A percentile compares a stretch with the other conserved stretches of the same genome.
phyloP scores from a whole-genome alignment of 2,888 invertebrate species.

The Tetheella fluctuosa region DNA sequence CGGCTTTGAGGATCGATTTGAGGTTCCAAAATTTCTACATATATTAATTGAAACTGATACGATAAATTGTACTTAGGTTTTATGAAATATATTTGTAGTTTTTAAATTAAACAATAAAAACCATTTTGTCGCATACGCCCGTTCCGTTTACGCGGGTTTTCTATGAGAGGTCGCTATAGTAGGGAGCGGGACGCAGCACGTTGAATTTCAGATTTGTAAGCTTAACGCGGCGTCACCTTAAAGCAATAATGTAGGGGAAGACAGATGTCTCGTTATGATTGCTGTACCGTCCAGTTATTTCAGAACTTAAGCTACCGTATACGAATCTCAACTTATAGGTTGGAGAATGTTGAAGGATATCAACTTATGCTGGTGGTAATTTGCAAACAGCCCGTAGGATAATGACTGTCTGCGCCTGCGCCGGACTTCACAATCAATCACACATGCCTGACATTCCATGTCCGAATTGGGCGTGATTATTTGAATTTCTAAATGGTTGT shows the following conservation, averaged over 20 bases:
- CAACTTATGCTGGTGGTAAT: slow-evolving; percentile 7
- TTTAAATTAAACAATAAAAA: too few relatives aligned
- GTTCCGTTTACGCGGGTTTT: too few relatives aligned
- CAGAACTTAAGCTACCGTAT: background rate
- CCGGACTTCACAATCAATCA: slow-evolving; percentile 22
- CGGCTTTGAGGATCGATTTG: too few relatives aligned
- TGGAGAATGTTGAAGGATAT: background rate
- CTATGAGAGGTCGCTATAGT: too few relatives aligned
- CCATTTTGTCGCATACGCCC: too few relatives aligned
- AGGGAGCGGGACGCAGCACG: too few relatives aligned
- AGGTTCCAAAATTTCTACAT: too few relatives aligned
- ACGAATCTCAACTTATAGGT: background rate
- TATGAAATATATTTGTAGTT: too few relatives aligned
- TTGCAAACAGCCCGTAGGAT: slow-evolving; percentile 23
- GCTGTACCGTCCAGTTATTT: background rate
- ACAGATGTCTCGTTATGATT: slow-evolving; percentile 4
- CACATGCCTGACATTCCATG: slow-evolving; percentile 22
- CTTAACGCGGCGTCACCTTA: too few relatives aligned
- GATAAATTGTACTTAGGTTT: too few relatives aligned
- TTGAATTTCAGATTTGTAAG: too few relatives aligned
- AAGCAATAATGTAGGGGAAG: background rate
- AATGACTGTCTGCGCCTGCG: slow-evolving; percentile 20
- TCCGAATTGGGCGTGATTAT: slow-evolving; percentile 24
- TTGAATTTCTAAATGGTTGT: slow-evolving; percentile 15
- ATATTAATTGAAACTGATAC: too few relatives aligned